Conservation (phyloP, 2,113 vertebrate species). For the Gavialis gangeticus region DNA sequence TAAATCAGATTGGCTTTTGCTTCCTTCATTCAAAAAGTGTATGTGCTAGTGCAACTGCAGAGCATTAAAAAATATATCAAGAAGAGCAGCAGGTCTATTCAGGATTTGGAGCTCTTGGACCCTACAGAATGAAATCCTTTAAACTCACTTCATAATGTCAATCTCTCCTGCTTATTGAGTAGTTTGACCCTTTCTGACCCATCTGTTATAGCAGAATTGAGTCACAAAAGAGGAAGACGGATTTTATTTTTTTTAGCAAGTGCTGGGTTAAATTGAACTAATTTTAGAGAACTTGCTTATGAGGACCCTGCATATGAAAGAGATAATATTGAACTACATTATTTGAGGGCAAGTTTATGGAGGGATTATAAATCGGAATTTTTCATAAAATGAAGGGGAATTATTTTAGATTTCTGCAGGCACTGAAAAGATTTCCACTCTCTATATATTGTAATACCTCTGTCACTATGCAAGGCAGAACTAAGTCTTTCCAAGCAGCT, state of each 20-base stretch:
- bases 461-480: conserved; percentile 15
- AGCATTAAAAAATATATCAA: conserved; percentile 37
- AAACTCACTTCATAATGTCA: conserved; percentile 10
- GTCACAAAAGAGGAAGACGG: conserved; percentile 3
- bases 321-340: conserved; percentile 59
- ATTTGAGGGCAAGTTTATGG: conserved; percentile 52
- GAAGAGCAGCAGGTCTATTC: conserved; percentile 4
- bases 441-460: background rate
- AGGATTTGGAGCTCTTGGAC: conserved; percentile 57
- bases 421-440: conserved; percentile 53
- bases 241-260: background rate
- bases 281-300: conserved; percentile 46
- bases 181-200: conserved; percentile 6
- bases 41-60: conserved; percentile 12
- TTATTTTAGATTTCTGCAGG: conserved; percentile 63
- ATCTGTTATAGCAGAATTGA: conserved; percentile 18
- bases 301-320: conserved; percentile 27
- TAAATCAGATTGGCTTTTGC: conserved; percentile 19
- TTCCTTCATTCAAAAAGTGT: conserved; percentile 34
- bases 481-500: background rate
- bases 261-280: background rate
- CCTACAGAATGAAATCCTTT: conserved; percentile 27
- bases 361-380: conserved; percentile 21
- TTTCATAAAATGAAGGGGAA: conserved; percentile 34
- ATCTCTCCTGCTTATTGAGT: background rate